Percentiles rank a stretch among this genome's conserved stretches.
These are phyloP conservation scores for Mya arenaria DNA, from an alignment of 1,140 invertebrate species.

Conservation along the genomic window DNA sequence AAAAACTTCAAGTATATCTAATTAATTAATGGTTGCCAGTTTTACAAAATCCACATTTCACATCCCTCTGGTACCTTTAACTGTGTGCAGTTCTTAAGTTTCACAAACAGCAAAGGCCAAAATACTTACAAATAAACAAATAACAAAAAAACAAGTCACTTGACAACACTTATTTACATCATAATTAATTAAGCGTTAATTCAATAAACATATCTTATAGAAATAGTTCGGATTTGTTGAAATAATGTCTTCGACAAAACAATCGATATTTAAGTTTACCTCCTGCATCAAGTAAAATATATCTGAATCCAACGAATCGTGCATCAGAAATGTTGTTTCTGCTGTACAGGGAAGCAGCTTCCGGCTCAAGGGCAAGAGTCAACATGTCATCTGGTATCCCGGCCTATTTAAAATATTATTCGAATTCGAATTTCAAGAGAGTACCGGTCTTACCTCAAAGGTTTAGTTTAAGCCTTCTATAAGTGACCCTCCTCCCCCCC, in stretches of 20 bases:
- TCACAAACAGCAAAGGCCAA: neutral
- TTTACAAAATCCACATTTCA: no score
- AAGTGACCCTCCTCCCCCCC: no score
- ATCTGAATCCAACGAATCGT: neutral
- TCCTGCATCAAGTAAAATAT: constrained; percentile 22
- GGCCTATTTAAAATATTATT: constrained; percentile 1
- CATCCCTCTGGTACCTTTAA: no score
- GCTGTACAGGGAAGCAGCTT: constrained; percentile 36
- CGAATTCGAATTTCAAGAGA: neutral
- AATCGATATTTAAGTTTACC: no score
- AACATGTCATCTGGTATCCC: constrained; percentile 30
- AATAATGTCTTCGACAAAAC: no score
- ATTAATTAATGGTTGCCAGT: no score
- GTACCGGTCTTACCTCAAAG: no score
- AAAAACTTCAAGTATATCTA: no score
- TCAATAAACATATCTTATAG: no score
- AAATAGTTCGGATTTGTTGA: no score
- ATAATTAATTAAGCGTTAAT: no score
- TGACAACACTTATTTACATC: neutral
- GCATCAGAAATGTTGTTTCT: neutral
- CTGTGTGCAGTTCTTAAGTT: neutral
- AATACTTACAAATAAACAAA: neutral
- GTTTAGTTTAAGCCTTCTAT: no score
- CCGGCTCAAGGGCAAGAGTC: constrained; percentile 36
- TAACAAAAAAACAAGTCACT: neutral